Base-by-base conservation (phyloP, 64 coral and sea anemone genomes). In the Anthopleura sola region DNA sequence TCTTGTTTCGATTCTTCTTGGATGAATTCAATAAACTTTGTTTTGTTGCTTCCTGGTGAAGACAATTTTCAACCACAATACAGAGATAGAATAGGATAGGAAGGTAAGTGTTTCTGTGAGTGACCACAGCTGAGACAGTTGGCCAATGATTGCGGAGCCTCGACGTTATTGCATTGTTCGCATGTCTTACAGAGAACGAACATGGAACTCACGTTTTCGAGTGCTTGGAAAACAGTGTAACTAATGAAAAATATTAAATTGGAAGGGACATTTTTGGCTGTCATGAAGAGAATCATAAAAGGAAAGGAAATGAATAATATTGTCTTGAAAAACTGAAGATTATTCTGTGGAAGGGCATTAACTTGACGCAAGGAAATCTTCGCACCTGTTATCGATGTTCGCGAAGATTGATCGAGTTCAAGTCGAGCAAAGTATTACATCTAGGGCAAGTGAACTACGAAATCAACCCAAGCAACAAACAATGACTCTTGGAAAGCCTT, bases 351-450 rank as follows among this genome's bases (percentile, higher is more conserved):
- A 71, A 28, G 15, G 14, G 15, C 66, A 17, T 32, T 71, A 31
- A 71, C 34, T 71, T 32, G 2, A 29, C 28, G 66, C 8, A 13
- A 34, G 26, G 13, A 71, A 15, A 31, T 16, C 29, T 71, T 28
- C 17, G 66, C 66, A 71, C 66, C 66, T 71, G 66, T 71, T 28
- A 66, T 71, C 15, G 66, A 71, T 71, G 66, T 71, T 71, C 15
- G 34, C 66, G 66, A 71, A 71, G 31, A 71, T 16, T 71, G 66
- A 71, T 34, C 66, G 66, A 31, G 66, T 71, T 34, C 66, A 32
- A 71, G 66, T 71, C n/a, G 66, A 71, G 2, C 58, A 62, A 62
- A 62, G n/a, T 62, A 62, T 26, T 23, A 62, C 58, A 62, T 32
- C 66, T 15, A 71, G 3, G 23, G 5, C 66, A 32, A 71, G 14